Percentiles rank a stretch among this genome's conserved stretches.
Evolutionary conservation across 2,888 invertebrate species (phyloP).

Genomic region (Apocheima hispidaria): DNA sequence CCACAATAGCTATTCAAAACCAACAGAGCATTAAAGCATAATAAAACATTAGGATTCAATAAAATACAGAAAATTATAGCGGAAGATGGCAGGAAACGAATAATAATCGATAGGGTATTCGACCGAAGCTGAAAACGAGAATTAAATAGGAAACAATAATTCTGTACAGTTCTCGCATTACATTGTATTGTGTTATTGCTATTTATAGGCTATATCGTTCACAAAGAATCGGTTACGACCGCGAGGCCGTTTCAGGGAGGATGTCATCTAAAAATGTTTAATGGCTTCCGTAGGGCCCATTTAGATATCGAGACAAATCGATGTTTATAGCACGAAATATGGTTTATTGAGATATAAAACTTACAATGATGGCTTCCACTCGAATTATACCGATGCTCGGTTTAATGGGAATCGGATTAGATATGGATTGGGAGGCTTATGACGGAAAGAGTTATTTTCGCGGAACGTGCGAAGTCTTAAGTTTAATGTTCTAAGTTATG

Average conservation of each 20-base stretch:
- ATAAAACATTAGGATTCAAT: conserved; percentile 52
- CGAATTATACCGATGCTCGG: conserved; percentile 58
- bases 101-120: conserved; percentile 50
- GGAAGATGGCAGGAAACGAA: conserved; percentile 52
- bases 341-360: conserved; percentile 76
- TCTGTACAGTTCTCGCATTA: conserved; percentile 31
- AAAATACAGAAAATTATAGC: conserved; percentile 51
- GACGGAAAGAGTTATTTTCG: conserved; percentile 29
- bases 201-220: conserved; percentile 21
- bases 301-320: conserved; percentile 66
- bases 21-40: conserved; percentile 52
- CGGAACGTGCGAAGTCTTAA: conserved; percentile 18
- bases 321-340: conserved; percentile 68
- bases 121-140: conserved; percentile 46
- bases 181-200: conserved; percentile 30
- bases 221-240: conserved; percentile 51
- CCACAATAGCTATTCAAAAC: conserved; percentile 51
- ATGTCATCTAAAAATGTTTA: conserved; percentile 65
- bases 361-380: conserved; percentile 59
- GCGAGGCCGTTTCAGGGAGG: conserved; percentile 56
- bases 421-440: conserved; percentile 41
- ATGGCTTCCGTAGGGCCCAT: conserved; percentile 66
- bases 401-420: conserved; percentile 53
- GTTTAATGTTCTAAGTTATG: conserved; percentile 31
- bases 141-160: conserved; percentile 57